Evolutionary conservation across 64 coral and sea anemone species (phyloP).

Genomic region (Platygyra sinensis): DNA sequence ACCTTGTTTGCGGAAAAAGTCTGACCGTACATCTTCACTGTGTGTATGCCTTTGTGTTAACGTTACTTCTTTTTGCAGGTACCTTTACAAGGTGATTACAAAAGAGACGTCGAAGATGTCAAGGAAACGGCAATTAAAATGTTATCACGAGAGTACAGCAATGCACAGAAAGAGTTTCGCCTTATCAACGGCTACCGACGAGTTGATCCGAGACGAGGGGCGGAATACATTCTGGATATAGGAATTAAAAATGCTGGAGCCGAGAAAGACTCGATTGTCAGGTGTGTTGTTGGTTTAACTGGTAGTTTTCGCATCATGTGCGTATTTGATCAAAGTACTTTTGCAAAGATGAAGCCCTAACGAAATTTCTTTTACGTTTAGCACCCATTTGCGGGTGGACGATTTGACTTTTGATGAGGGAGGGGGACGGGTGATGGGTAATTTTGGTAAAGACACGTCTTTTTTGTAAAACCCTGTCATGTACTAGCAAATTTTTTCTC

Average conservation of each 20-base stretch:
- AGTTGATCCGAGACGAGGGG: constrained; percentile 85
- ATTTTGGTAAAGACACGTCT: too few species aligned
- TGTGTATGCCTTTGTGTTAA: too few species aligned
- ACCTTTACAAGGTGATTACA: constrained; percentile 75
- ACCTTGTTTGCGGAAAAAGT: not conserved
- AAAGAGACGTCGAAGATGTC: constrained; percentile 86
- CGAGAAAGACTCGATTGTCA: constrained; percentile 22
- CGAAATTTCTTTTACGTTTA: too few species aligned
- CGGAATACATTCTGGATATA: constrained; percentile 97
- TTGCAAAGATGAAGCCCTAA: too few species aligned
- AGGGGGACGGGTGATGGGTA: too few species aligned
- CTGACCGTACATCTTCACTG: too few species aligned
- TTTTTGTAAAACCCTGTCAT: too few species aligned
- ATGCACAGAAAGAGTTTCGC: constrained; percentile 31
- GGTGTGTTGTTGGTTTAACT: not conserved
- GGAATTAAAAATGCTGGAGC: constrained; percentile 53
- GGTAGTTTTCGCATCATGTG: not conserved
- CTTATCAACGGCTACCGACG: constrained; percentile 93
- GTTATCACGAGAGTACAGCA: constrained; percentile 72
- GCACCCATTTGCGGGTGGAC: too few species aligned
- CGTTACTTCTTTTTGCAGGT: constrained; percentile 47
- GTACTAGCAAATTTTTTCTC: too few species aligned
- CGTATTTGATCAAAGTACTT: too few species aligned
- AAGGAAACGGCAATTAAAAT: constrained; percentile 83
- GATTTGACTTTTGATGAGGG: too few species aligned